A percentile compares a stretch with the other conserved stretches of the same genome.
These are phyloP conservation scores for Mnemiopsis leidyi DNA, from an alignment of 37 sponge, comb jelly and placozoan species.

Conservation along the genomic window DNA sequence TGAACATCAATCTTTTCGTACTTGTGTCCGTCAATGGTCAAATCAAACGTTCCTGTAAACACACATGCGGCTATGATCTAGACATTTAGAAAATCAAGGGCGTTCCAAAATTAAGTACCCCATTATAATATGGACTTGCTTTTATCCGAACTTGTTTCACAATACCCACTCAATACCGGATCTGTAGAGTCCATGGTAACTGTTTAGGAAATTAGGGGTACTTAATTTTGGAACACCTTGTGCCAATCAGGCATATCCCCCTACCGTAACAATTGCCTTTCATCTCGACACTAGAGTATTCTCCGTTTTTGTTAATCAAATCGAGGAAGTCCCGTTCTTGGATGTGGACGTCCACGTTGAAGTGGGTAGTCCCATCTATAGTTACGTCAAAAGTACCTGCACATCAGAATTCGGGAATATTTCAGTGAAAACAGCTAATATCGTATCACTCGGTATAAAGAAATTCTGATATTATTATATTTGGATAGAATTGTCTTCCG, in stretches of 20 bases:
- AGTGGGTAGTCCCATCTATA: not conserved
- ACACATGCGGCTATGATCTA: not conserved
- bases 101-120: not conserved
- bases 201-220: not conserved
- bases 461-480: no score
- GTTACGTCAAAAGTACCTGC: constrained; percentile 47
- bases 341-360: not conserved
- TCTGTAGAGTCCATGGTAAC: no score
- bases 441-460: no score
- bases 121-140: no score
- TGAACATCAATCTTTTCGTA: not conserved
- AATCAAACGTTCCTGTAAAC: constrained; percentile 44
- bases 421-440: no score
- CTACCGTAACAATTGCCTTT: constrained; percentile 6
- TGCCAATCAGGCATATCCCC: not conserved
- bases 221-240: not conserved
- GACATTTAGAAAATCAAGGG: not conserved
- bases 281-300: not conserved
- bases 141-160: no score
- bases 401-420: not conserved
- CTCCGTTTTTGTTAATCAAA: not conserved
- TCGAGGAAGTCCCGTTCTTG: not conserved
- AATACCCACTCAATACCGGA: no score
- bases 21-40: constrained; percentile 11
- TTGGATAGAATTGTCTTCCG: not conserved